Base-by-base conservation (phyloP, 1,140 invertebrate genomes). In the Antheraea mylitta region DNA sequence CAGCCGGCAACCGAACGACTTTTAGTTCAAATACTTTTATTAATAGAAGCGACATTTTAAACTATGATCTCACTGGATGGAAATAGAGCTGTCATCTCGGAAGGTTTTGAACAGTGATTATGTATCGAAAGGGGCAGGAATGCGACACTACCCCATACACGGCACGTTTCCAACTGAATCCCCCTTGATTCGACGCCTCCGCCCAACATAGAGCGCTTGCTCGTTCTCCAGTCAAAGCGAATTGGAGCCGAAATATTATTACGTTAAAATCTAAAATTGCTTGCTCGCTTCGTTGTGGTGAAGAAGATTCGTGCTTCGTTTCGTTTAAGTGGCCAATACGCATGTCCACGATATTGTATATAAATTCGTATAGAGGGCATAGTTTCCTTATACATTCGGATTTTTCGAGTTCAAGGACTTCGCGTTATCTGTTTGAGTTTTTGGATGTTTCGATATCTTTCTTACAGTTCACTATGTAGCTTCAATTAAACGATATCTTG, bases 351-450 rank as follows among this genome's bases (percentile, higher is more conserved):
- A 84, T 80, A 80, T 81, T 83, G 85, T 89, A 86, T 85, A 90
- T 90, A 89, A 86, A 83, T 83, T 87, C 72, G 75, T 89, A 86
- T 86, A 88, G 83, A 81, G 72, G 75, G 80, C 83, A 89, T 86
- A 89, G 87, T 90, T 91, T 90, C 86, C 85, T 85, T 88, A 80
- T 89, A 83, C 82, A 85, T 90, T 92, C 83, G 70, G 82, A 85
- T 89, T 91, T 90, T 82, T 81, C 75, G 88, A 89, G 88, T 90
- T 92, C 89, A 92, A 92, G 89, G 89, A 89, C 87, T 90, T 82
- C 68, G 65, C 63, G 74, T 80, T 89, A 82, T 89, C 83, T 83
- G 74, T 82, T 85, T 79, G 79, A 88, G 80, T 83, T 83, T 42
- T 82, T 73, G 62, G 67, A 42, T 65, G 61, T 72, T 66, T 61